Conservation (phyloP, 2,888 invertebrate species). For the Hesperia comma region DNA sequence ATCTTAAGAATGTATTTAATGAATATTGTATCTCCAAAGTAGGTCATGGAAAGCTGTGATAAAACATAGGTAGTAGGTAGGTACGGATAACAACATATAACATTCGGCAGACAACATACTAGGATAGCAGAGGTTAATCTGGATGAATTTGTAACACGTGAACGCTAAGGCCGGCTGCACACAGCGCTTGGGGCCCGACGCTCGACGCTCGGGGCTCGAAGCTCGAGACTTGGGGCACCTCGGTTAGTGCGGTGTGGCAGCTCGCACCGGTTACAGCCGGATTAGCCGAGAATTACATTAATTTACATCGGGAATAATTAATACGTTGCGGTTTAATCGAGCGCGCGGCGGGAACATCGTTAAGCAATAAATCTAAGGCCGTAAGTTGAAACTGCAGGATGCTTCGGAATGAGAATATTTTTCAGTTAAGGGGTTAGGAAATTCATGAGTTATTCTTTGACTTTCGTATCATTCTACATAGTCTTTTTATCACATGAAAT, state of each 20-base stretch:
- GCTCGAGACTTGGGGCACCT: too few species aligned
- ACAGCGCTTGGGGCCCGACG: background rate
- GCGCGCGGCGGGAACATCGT: background rate
- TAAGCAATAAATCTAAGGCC: background rate
- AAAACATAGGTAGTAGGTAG: too few species aligned
- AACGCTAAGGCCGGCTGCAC: background rate
- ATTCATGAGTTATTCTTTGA: too few species aligned
- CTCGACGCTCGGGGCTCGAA: too few species aligned
- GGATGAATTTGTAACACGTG: too few species aligned
- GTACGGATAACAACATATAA: too few species aligned
- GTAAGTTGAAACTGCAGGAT: background rate
- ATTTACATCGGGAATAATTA: constrained; percentile 7
- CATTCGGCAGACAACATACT: too few species aligned
- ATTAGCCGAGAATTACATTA: constrained; percentile 5
- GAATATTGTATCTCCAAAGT: too few species aligned
- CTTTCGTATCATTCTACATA: background rate
- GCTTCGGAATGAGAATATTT: background rate
- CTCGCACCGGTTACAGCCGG: background rate
- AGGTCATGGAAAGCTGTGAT: too few species aligned
- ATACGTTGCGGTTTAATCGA: constrained; percentile 9
- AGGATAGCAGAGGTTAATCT: too few species aligned
- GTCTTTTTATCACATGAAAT: background rate
- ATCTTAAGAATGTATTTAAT: too few species aligned
- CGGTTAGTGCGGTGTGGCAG: background rate
- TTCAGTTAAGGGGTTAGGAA: too few species aligned